These are phyloP conservation scores for Eutrigla gurnardus DNA, from an alignment of 2,797 vertebrate genomes.

Conservation along the genomic window DNA sequence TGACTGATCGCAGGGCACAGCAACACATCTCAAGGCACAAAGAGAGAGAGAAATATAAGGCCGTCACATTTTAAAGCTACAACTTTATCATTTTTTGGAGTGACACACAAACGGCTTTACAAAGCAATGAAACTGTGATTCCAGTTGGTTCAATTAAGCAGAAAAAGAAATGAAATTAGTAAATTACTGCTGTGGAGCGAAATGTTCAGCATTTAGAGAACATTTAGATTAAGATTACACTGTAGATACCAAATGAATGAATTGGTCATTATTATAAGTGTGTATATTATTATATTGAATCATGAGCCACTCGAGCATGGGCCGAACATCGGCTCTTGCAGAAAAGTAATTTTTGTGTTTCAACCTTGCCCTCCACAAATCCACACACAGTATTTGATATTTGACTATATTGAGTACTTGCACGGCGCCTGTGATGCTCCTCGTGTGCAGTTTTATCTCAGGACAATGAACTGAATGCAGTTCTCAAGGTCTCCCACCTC, in stretches of 20 bases:
- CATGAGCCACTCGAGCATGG: no score
- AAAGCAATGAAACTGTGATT: slow-evolving; percentile 17
- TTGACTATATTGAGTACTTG: neutral
- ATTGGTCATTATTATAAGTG: no score
- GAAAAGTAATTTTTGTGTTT: no score
- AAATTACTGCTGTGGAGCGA: neutral
- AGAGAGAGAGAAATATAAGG: neutral
- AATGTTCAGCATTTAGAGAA: neutral
- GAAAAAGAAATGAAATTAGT: slow-evolving; percentile 2
- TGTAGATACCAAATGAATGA: neutral
- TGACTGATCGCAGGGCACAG: neutral
- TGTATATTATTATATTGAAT: no score
- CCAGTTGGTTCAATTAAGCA: slow-evolving; percentile 13
- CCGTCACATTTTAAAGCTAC: neutral
- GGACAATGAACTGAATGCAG: slow-evolving; percentile 32
- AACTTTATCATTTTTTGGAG: neutral
- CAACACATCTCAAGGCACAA: neutral
- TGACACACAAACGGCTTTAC: neutral
- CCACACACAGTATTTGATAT: no score
- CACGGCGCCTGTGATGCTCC: neutral
- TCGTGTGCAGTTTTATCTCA: slow-evolving; percentile 32
- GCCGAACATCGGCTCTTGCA: no score
- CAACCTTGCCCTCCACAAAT: no score
- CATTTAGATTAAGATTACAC: neutral
- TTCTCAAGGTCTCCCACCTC: slow-evolving; percentile 30